Evolutionary conservation across 2,797 vertebrate species (phyloP).

Genomic region (Yasuhikotakia modesta): DNA sequence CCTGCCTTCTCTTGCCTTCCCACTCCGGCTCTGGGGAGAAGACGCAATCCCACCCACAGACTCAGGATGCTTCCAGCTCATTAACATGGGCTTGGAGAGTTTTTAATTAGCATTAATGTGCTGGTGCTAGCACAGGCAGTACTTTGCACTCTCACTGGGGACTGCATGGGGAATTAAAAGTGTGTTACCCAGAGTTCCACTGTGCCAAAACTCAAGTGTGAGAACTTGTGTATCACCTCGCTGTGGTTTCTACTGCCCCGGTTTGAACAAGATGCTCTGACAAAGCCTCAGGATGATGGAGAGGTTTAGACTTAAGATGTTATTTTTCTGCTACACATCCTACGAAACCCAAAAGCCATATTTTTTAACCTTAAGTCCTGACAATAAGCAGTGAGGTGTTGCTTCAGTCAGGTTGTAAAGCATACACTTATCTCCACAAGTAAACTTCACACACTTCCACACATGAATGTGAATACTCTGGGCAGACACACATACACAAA

Average conservation of each 20-base stretch:
- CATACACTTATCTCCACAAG: constrained; percentile 27
- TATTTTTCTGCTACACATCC: constrained; percentile 16
- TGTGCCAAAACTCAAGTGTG: constrained; percentile 17
- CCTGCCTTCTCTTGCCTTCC: constrained; percentile 23
- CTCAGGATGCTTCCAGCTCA: constrained; percentile 59
- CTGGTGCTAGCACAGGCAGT: constrained; percentile 47
- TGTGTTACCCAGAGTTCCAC: constrained; percentile 38
- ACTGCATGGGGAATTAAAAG: constrained; percentile 45
- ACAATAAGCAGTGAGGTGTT: constrained; percentile 23
- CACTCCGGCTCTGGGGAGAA: constrained; percentile 50
- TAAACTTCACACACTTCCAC: constrained; percentile 22
- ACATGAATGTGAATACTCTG: constrained; percentile 16
- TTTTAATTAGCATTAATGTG: constrained; percentile 66
- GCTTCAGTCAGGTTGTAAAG: constrained; percentile 8
- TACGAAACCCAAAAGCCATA: neutral
- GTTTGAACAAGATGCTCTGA: constrained; percentile 18
- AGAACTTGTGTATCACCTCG: constrained; percentile 27
- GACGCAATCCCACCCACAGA: constrained; percentile 58
- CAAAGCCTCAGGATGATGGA: constrained; percentile 16
- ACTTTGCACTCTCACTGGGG: constrained; percentile 41
- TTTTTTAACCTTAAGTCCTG: constrained; percentile 17
- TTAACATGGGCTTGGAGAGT: constrained; percentile 63
- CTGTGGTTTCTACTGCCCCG: constrained; percentile 11
- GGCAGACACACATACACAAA: neutral
- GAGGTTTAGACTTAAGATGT: constrained; percentile 37